phyloP scores from a whole-genome alignment of 2,888 invertebrate species.

The Corythucha ciliata region DNA sequence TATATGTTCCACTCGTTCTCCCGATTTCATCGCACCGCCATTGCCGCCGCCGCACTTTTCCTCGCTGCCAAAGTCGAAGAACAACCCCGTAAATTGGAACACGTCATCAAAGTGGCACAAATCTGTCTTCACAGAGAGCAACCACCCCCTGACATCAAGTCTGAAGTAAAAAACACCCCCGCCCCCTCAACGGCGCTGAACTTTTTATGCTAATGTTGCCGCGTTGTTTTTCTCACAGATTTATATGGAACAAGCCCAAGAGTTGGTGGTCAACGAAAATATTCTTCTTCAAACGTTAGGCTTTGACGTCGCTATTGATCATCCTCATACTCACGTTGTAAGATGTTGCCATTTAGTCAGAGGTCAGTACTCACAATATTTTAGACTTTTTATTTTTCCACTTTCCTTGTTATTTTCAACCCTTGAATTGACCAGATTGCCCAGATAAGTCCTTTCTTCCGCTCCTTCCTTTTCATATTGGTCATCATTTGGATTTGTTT shows the following conservation, averaged over 20 bases:
- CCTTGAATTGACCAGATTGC: not conserved
- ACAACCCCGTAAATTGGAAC: slow-evolving; percentile 93
- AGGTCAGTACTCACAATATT: slow-evolving; percentile 52
- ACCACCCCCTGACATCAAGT: slow-evolving; percentile 58
- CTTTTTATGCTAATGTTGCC: no score
- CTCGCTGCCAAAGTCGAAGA: slow-evolving; percentile 98
- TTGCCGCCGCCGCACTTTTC: slow-evolving; percentile 90
- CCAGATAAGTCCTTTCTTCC: no score
- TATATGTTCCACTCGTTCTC: slow-evolving; percentile 97
- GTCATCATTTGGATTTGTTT: no score
- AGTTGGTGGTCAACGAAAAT: slow-evolving; percentile 94
- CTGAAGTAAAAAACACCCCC: slow-evolving; percentile 57
- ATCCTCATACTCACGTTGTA: slow-evolving; percentile 95
- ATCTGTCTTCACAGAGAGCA: slow-evolving; percentile 64
- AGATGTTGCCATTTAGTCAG: slow-evolving; percentile 90
- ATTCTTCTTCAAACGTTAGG: slow-evolving; percentile 93
- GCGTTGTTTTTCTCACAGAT: slow-evolving; percentile 40
- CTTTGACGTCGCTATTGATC: slow-evolving; percentile 96
- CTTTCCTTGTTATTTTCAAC: not conserved
- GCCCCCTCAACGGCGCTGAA: no score
- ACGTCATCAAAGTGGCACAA: slow-evolving; percentile 89
- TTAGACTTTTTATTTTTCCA: not conserved
- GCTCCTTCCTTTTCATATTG: no score
- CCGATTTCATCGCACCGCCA: slow-evolving; percentile 86
- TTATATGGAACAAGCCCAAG: slow-evolving; percentile 71